Evolutionary conservation across 2,888 invertebrate species (phyloP).

Genomic region (Punctoribates punctum): DNA sequence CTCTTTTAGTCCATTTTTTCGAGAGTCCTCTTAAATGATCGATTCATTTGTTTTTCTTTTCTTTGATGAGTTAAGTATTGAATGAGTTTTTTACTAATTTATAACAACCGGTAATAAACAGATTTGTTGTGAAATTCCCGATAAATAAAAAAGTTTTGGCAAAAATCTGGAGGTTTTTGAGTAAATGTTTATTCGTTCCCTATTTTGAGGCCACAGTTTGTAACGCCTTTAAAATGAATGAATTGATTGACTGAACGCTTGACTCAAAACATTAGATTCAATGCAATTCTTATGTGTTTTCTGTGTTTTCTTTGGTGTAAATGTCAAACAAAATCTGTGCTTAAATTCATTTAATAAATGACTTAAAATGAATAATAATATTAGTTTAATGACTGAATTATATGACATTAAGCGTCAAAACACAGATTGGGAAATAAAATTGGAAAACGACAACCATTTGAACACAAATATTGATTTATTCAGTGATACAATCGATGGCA

Average conservation of each 20-base stretch:
- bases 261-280: neutral
- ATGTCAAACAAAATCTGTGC: constrained; percentile 19
- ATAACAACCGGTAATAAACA: too few species aligned
- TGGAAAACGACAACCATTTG: neutral
- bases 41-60: too few species aligned
- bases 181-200: constrained; percentile 1
- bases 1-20: too few species aligned
- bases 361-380: constrained; percentile 1
- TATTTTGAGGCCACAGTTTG: neutral
- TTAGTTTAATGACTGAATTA: constrained; percentile 22
- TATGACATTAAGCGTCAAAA: constrained; percentile 31
- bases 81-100: too few species aligned
- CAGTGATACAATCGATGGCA: neutral
- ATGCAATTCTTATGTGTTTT: neutral
- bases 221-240: constrained; percentile 28
- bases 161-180: too few species aligned
- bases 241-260: neutral
- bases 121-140: too few species aligned
- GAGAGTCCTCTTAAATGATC: too few species aligned
- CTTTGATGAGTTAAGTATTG: too few species aligned
- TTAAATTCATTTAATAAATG: neutral
- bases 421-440: constrained; percentile 27
- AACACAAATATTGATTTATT: neutral
- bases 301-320: neutral
- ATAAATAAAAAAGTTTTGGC: too few species aligned